Evolutionary conservation across 2,888 invertebrate species (phyloP).

Genomic region (Mesorhabditis belari): DNA sequence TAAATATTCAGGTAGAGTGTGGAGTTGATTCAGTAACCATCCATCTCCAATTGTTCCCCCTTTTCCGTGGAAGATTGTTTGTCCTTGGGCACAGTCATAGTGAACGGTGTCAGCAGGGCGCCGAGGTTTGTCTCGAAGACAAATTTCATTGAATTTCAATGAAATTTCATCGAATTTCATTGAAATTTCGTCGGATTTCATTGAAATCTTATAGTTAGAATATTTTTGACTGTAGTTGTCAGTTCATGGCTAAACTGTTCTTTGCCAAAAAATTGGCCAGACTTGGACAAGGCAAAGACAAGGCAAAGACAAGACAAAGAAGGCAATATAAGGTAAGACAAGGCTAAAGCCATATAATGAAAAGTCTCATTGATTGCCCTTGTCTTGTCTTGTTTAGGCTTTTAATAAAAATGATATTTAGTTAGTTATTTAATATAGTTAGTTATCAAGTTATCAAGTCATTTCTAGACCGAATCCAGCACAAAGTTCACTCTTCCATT

Average conservation of each 20-base stretch:
- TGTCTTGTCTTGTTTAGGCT: no score
- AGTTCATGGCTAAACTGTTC: no score
- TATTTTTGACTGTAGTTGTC: no score
- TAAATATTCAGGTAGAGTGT: no score
- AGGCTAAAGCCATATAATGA: no score
- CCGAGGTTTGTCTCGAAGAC: background rate
- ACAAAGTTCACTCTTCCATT: constrained; percentile 45
- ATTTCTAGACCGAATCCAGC: no score
- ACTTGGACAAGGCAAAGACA: no score
- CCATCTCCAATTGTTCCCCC: background rate
- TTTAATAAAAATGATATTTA: background rate
- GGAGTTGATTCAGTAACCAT: background rate
- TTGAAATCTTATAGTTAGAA: background rate
- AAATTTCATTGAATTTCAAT: background rate
- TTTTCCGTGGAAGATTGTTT: constrained; percentile 35
- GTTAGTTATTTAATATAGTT: no score
- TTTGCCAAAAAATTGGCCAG: no score
- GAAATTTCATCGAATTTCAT: background rate
- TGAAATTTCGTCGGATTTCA: background rate
- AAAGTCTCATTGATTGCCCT: no score
- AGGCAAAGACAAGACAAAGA: no score
- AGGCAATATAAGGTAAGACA: no score
- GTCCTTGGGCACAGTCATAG: constrained; percentile 50
- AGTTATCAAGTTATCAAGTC: background rate
- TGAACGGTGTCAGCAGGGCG: constrained; percentile 24